phyloP scores from a whole-genome alignment of 2,113 vertebrate species.

The Protobothrops flavoviridis region DNA sequence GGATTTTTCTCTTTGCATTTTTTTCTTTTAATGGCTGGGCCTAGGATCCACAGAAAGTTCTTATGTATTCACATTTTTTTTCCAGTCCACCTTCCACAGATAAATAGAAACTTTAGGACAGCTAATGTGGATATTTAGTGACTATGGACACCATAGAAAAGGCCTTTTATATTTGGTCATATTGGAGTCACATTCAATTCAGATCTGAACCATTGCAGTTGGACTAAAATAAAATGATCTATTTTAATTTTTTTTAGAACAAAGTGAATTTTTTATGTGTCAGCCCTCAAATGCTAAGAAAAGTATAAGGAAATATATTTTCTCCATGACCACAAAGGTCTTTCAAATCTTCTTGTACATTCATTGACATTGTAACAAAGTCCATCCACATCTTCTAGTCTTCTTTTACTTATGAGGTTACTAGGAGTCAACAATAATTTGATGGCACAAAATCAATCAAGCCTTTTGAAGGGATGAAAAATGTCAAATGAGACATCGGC shows the following conservation, averaged over 20 bases:
- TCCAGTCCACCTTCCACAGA: neutral
- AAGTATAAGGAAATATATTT: neutral
- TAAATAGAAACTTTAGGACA: neutral
- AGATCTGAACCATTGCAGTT: neutral
- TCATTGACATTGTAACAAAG: neutral
- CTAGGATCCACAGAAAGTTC: neutral
- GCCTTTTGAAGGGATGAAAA: neutral
- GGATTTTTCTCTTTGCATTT: neutral
- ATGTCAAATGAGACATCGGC: neutral
- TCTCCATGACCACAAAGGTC: neutral
- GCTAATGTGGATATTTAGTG: neutral
- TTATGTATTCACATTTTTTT: neutral
- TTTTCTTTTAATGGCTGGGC: neutral
- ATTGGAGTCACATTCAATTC: neutral
- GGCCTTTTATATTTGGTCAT: neutral
- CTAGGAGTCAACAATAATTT: neutral
- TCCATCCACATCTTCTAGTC: neutral
- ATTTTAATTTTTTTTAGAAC: neutral
- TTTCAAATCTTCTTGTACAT: neutral
- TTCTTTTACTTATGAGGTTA: neutral
- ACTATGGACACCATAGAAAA: neutral
- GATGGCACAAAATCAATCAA: neutral
- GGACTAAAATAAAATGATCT: neutral
- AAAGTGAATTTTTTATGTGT: neutral
- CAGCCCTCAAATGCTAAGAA: neutral